A percentile compares a stretch with the other conserved stretches of the same genome.
phyloP scores from a whole-genome alignment of 2,888 invertebrate species.

The Caradrina clavipalpis region DNA sequence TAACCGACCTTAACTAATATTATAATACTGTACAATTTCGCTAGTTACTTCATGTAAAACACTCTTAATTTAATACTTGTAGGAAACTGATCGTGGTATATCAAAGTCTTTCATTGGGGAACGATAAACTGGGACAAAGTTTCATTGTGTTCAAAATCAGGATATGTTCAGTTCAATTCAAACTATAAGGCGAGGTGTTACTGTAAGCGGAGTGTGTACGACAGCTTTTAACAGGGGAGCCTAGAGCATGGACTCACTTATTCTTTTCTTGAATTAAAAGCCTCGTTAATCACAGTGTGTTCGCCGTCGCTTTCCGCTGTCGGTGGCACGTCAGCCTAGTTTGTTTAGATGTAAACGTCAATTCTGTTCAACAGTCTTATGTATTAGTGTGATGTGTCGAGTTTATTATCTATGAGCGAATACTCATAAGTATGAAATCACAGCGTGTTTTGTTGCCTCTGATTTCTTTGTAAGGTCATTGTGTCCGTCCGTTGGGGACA shows the following conservation, averaged over 20 bases:
- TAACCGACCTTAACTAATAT: slow-evolving; percentile 82
- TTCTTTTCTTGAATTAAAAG: slow-evolving; percentile 28
- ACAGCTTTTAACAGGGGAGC: slow-evolving; percentile 29
- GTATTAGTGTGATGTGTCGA: slow-evolving; percentile 71
- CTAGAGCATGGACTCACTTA: slow-evolving; percentile 25
- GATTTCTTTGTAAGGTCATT: slow-evolving; percentile 70
- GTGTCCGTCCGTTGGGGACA: slow-evolving; percentile 66
- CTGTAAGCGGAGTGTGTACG: slow-evolving; percentile 27
- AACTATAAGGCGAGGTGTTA: slow-evolving; percentile 67
- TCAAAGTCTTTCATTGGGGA: slow-evolving; percentile 81
- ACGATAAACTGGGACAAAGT: slow-evolving; percentile 73
- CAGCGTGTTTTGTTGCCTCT: slow-evolving; percentile 77
- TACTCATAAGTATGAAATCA: slow-evolving; percentile 76
- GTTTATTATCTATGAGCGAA: slow-evolving; percentile 60
- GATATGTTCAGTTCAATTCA: slow-evolving; percentile 84
- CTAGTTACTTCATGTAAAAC: slow-evolving; percentile 88
- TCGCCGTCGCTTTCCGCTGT: slow-evolving; percentile 44
- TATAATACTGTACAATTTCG: slow-evolving; percentile 91
- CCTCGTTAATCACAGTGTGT: slow-evolving; percentile 52
- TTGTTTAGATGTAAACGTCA: slow-evolving; percentile 83
- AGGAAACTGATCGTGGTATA: slow-evolving; percentile 85
- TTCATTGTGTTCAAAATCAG: slow-evolving; percentile 65
- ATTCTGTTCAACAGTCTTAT: slow-evolving; percentile 89
- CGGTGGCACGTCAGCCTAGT: slow-evolving; percentile 58
- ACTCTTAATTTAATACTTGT: slow-evolving; percentile 85